phyloP scores from a whole-genome alignment of 2,888 invertebrate genomes.

The Apotomis betuletana region DNA sequence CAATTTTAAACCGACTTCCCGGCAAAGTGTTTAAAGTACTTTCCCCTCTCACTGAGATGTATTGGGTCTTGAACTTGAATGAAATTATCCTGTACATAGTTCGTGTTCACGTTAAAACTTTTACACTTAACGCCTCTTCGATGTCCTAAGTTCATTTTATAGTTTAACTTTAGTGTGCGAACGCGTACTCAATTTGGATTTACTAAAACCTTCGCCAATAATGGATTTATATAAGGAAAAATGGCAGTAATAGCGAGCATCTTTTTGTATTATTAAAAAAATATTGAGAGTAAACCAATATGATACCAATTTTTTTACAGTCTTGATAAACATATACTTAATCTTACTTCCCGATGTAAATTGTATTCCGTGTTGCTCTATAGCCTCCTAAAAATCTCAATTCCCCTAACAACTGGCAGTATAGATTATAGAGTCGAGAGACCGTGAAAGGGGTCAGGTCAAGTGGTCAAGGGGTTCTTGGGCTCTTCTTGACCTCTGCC shows the following conservation, averaged over 20 bases:
- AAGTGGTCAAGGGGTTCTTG: slow-evolving; percentile 33
- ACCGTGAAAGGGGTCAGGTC: slow-evolving; percentile 29
- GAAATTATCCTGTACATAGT: slow-evolving; percentile 42
- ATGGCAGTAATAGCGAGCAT: not conserved
- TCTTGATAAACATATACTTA: too few relatives aligned
- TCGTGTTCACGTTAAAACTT: slow-evolving; percentile 49
- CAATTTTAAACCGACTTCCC: slow-evolving; percentile 43
- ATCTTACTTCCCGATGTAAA: not conserved
- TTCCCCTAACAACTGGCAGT: not conserved
- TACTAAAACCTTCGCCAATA: not conserved
- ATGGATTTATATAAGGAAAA: not conserved
- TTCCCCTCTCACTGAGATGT: slow-evolving; percentile 45
- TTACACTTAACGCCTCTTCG: slow-evolving; percentile 39
- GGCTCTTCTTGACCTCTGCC: slow-evolving; percentile 15
- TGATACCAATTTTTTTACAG: too few relatives aligned
- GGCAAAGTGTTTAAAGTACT: slow-evolving; percentile 41
- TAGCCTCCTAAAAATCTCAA: not conserved
- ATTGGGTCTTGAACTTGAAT: slow-evolving; percentile 47
- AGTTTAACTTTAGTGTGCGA: not conserved
- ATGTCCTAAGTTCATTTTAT: slow-evolving; percentile 1
- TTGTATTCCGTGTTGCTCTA: not conserved
- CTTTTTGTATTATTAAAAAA: too few relatives aligned
- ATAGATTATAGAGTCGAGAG: slow-evolving; percentile 11
- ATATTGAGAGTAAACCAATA: too few relatives aligned
- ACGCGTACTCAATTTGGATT: not conserved